Evolutionary conservation across 2,797 vertebrate species (phyloP).

Genomic region (Champsocephalus esox): DNA sequence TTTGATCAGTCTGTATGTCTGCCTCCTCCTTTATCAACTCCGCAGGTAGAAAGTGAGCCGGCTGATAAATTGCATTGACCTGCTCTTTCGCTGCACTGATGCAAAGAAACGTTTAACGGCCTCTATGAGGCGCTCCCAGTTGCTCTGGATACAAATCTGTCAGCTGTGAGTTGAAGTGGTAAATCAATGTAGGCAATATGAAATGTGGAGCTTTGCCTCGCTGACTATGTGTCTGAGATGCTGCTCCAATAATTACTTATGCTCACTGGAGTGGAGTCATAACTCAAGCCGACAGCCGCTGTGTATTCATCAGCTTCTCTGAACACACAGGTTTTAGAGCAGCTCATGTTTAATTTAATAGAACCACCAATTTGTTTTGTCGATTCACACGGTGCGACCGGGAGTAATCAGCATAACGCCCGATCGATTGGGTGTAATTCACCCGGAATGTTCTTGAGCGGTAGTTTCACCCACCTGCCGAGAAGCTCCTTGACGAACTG

Average conservation of each 20-base stretch:
- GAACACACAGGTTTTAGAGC: slow-evolving; percentile 31
- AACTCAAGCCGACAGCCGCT: slow-evolving; percentile 65
- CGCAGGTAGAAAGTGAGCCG: slow-evolving; percentile 83
- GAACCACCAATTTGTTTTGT: slow-evolving; percentile 35
- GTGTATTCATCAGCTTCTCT: slow-evolving; percentile 44
- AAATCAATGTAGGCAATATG: slow-evolving; percentile 75
- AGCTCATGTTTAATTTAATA: slow-evolving; percentile 57
- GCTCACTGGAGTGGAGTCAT: slow-evolving; percentile 77
- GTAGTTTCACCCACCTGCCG: slow-evolving; percentile 86
- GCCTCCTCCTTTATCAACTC: slow-evolving; percentile 86
- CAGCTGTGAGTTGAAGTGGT: slow-evolving; percentile 79
- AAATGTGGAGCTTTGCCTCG: slow-evolving; percentile 70
- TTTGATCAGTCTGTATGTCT: slow-evolving; percentile 84
- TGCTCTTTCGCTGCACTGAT: slow-evolving; percentile 50
- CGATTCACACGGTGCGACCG: slow-evolving; percentile 20
- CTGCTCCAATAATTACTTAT: slow-evolving; percentile 58
- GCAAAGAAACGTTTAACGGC: slow-evolving; percentile 74
- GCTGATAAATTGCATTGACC: slow-evolving; percentile 86
- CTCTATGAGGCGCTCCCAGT: slow-evolving; percentile 59
- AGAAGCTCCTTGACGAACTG: slow-evolving; percentile 90
- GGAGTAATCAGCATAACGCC: slow-evolving; percentile 46
- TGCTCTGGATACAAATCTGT: slow-evolving; percentile 84
- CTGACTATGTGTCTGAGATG: slow-evolving; percentile 58
- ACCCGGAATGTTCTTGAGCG: slow-evolving; percentile 10
- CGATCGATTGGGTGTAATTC: slow-evolving; percentile 37